These are phyloP conservation scores for Dinomys branickii DNA, from an alignment of 2,113 vertebrate genomes.

Conservation along the genomic window DNA sequence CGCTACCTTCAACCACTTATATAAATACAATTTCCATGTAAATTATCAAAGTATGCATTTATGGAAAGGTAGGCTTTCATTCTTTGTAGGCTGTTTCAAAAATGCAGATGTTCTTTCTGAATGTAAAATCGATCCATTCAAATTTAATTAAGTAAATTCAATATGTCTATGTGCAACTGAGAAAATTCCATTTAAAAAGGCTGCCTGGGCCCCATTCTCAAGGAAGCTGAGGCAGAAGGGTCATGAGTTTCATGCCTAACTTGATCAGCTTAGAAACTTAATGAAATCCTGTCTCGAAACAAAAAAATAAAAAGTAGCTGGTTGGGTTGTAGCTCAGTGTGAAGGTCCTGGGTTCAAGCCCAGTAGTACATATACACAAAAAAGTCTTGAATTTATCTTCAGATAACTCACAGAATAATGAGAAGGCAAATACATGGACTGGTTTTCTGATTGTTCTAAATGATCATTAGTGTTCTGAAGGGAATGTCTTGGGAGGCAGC, in stretches of 20 bases:
- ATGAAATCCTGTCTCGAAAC: background rate
- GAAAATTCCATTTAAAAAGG: background rate
- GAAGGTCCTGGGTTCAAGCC: background rate
- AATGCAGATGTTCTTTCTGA: constrained; percentile 17
- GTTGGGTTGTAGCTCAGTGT: background rate
- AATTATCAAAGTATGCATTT: background rate
- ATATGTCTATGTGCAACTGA: background rate
- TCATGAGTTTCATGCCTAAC: background rate
- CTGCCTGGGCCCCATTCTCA: background rate
- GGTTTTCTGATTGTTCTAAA: background rate
- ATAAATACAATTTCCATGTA: constrained; percentile 4
- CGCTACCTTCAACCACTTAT: background rate
- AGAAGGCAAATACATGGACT: background rate
- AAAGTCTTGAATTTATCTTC: background rate
- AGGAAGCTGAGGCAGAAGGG: background rate
- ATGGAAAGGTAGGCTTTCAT: background rate
- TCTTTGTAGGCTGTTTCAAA: constrained; percentile 41
- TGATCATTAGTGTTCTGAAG: background rate
- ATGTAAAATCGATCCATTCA: background rate
- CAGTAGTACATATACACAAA: background rate
- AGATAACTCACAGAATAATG: background rate
- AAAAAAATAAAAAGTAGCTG: background rate
- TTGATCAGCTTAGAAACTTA: background rate
- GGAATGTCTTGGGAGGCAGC: background rate
- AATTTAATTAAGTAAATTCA: constrained; percentile 37